These are phyloP conservation scores for Falco rusticolus DNA, from an alignment of 2,797 vertebrate species.

Conservation along the genomic window DNA sequence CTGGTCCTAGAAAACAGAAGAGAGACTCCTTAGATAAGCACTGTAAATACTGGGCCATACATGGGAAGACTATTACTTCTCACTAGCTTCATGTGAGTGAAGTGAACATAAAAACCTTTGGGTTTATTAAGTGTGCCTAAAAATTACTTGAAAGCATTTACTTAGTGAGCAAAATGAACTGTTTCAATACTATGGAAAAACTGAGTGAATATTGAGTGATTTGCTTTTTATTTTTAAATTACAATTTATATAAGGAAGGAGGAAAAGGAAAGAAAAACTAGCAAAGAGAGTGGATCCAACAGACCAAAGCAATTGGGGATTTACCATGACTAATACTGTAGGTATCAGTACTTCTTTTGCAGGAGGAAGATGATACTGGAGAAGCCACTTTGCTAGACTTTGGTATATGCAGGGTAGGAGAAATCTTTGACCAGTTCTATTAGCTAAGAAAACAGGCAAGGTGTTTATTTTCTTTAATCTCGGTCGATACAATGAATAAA, in stretches of 20 bases:
- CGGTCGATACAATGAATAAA: background rate
- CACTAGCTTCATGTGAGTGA: background rate
- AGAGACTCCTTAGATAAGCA: background rate
- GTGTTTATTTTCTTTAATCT: constrained; percentile 13
- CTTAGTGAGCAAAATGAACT: background rate
- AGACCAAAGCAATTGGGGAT: background rate
- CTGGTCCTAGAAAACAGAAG: background rate
- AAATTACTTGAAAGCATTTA: background rate
- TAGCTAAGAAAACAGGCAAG: background rate
- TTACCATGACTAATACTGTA: background rate
- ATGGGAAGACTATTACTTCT: background rate
- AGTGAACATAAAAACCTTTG: background rate
- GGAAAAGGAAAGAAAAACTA: background rate
- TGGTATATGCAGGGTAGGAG: background rate
- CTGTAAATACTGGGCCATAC: background rate
- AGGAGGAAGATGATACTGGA: background rate
- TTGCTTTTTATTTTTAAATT: background rate
- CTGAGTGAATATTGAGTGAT: background rate
- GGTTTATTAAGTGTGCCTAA: background rate
- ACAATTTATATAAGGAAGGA: background rate
- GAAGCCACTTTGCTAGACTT: background rate
- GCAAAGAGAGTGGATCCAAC: background rate
- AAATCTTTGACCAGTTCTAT: background rate
- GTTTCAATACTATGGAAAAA: background rate
- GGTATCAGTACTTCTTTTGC: background rate